Evolutionary conservation across 2,888 invertebrate species (phyloP), one percentile per base, ranked within the genome.

Genomic region (Caradrina clavipalpis): DNA sequence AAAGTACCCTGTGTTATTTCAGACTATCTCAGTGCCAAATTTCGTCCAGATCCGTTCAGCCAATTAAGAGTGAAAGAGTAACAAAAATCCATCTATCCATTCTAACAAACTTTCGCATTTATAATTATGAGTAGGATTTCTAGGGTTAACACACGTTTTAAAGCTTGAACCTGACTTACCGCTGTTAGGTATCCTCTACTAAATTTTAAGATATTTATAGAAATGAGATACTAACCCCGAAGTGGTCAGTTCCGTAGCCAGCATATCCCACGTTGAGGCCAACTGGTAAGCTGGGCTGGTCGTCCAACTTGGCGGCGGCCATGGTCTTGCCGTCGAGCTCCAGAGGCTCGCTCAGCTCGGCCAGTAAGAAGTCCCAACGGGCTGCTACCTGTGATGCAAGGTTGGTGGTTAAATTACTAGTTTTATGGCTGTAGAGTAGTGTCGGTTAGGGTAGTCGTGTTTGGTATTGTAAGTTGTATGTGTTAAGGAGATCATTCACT

Each of bases 361-460:
- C 95, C 54, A 96, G 80, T 50, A 96, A 72, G 86, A 92, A 95
- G 88, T 96, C 96, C 90, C 91, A 95, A 64, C 91, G 88, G 11
- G 95, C 96, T 42, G 89, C 93, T 26, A 96, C 93, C 95, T 96
- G 84, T 11, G 69, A 79, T 15, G 26, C 7, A 21, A 61, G 2
- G 11, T 58, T 49, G 19, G 0, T 11, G 6, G 13, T 78, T 13
- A 26, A 31, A 69, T 21, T 15, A 63, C 5, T 17, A 26, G n/a
- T 45, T 50, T 26, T 7, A 35, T 49, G n/a, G 6, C n/a, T 13
- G 39, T 10, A 19, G 19, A n/a, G 1, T 59, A 39, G 11, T 39
- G 39, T 13, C 11, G 1, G 11, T 13, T 39, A 39, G 2, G 11
- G 39, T 11, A 39, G 39, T 8, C 11, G 10, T 31, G 35, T 13